Base-by-base conservation (phyloP, 2,888 invertebrate species). In the Autographa pulchrina region DNA sequence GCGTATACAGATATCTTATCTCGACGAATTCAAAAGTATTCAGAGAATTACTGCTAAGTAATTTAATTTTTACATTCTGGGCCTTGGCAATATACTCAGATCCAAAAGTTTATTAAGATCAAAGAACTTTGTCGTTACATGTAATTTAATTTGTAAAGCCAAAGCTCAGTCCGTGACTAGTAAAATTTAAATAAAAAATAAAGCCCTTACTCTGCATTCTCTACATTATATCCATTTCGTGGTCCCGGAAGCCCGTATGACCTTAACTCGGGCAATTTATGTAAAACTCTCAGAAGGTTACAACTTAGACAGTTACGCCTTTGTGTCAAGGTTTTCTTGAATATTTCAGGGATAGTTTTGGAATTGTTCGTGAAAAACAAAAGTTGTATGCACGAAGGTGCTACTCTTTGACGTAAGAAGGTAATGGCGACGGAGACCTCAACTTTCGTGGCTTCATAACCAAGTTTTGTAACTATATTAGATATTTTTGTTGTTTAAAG, bases 261-360 rank as follows among this genome's bases (percentile, higher is more conserved):
- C 20, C 54, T 56, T 48, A 20, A 54, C 25, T 25, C 54, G 20
- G 25, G 20, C 38, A 68, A 25, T 68, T 64, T 48, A 56, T 61
- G 64, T 43, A 64, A 52, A 60, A 54, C 16, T 9, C 60, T 56
- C 35, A 41, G 56, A 32, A 59, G 59, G 32, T 67, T 48, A 20
- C 60, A 52, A 69, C 41, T 18, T 43, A 25, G 38, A 16, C n/a
- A 58, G 60, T 60, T 58, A 6, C 48, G 54, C 20, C 54, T 56
- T 43, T 38, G 48, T 58, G 62, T 56, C 32, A 56, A 56, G 54
- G 54, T 54, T 41, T 64, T 63, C 41, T n/a, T 48, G 41, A 41
- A 20, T 48, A 54, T 52, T 69, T 38, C 38, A n/a, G 35, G 25
- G 43, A 65, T 62, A 43, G 70, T 68, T 63, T 16, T 32, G 20